Evolutionary conservation across 2,797 vertebrate genomes (phyloP).

Genomic region (Etheostoma perlongum): DNA sequence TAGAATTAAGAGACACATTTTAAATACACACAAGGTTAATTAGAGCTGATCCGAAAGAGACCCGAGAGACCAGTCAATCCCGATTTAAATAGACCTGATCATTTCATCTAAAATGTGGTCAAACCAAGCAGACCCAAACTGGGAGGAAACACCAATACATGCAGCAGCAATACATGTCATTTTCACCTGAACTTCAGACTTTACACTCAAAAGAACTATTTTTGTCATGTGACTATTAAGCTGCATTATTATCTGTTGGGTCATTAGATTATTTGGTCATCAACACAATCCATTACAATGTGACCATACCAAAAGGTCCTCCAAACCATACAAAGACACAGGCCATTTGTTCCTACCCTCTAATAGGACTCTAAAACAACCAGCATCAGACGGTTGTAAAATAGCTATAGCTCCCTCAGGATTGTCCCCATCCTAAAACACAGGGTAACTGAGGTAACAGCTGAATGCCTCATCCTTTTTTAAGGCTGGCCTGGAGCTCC

Average conservation of each 20-base stretch:
- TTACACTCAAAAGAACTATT: neutral
- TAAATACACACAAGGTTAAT: neutral
- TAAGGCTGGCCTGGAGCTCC: too few relatives aligned
- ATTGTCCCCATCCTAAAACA: too few relatives aligned
- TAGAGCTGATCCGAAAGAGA: neutral
- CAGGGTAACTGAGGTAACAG: too few relatives aligned
- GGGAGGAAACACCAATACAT: neutral
- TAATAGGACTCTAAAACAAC: too few relatives aligned
- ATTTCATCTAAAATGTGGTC: neutral
- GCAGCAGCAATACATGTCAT: neutral
- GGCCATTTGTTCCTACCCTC: too few relatives aligned
- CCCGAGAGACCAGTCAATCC: neutral
- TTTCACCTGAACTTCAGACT: neutral
- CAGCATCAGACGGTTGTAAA: too few relatives aligned
- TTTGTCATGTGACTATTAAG: conserved; percentile 1
- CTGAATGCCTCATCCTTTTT: too few relatives aligned
- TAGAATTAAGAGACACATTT: neutral
- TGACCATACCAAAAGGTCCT: neutral
- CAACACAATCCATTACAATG: neutral
- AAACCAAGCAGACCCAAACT: neutral
- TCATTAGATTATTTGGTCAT: neutral
- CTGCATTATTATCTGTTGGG: neutral
- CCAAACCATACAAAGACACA: too few relatives aligned
- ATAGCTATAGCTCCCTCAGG: too few relatives aligned
- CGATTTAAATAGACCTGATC: neutral